Percentiles rank a stretch among this genome's conserved stretches.
Evolutionary conservation across 2,113 vertebrate species (phyloP).

Genomic region (Cygnus atratus): DNA sequence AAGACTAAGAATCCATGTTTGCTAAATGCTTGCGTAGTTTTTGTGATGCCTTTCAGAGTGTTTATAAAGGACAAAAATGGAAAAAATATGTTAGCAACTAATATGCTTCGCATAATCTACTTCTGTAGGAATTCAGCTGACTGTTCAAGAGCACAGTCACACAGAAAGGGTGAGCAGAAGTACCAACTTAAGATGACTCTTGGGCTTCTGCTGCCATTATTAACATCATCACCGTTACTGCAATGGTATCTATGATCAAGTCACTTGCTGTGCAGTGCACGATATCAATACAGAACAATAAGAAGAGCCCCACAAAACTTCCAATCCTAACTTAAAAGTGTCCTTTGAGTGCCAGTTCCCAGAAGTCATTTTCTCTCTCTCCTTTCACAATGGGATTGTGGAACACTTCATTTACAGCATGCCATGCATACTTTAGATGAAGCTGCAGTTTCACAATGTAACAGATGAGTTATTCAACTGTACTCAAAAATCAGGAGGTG

Average conservation of each 20-base stretch:
- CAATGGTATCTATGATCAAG: background rate
- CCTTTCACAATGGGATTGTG: background rate
- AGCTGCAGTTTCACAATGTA: background rate
- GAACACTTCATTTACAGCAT: background rate
- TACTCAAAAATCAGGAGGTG: background rate
- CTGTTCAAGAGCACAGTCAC: background rate
- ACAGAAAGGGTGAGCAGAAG: background rate
- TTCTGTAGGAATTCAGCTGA: background rate
- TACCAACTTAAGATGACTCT: background rate
- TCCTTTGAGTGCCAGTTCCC: background rate
- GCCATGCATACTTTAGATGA: background rate
- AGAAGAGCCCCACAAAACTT: background rate
- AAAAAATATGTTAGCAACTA: background rate
- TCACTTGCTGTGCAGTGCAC: background rate
- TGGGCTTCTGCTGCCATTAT: background rate
- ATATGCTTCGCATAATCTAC: background rate
- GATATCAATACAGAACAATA: background rate
- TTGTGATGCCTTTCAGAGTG: background rate
- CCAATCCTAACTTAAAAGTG: background rate
- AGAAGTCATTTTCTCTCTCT: background rate
- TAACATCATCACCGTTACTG: background rate
- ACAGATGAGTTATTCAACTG: background rate
- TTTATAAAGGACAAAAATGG: background rate
- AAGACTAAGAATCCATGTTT: background rate
- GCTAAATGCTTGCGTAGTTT: background rate